Conservation (phyloP, 2,113 vertebrate genomes). For the Okapia johnstoni region DNA sequence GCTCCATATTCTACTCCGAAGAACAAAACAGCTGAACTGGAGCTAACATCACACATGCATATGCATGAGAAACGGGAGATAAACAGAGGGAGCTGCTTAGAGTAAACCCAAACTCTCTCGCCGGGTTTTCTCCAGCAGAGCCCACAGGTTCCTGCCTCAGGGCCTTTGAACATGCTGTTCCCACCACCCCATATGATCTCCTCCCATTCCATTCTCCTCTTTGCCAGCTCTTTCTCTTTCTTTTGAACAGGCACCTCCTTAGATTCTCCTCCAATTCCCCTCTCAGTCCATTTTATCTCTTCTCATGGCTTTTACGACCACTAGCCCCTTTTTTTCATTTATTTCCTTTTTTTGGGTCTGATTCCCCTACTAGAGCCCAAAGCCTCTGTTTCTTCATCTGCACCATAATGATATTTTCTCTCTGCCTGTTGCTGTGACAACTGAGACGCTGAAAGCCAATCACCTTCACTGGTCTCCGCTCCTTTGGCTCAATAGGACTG, state of each 20-base stretch:
- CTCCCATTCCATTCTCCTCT: background rate
- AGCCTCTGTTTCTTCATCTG: background rate
- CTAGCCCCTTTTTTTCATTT: background rate
- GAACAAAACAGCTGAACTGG: slow-evolving; percentile 27
- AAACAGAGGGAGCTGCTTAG: background rate
- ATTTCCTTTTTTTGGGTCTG: background rate
- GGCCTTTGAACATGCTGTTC: background rate
- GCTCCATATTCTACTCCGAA: slow-evolving; percentile 1
- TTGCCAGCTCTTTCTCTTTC: background rate
- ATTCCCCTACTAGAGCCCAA: background rate
- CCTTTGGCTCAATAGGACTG: background rate
- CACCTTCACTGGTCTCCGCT: background rate
- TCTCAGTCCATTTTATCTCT: background rate
- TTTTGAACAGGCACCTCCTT: background rate
- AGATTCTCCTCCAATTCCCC: background rate
- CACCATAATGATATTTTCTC: background rate
- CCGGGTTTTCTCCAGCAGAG: fast-evolving
- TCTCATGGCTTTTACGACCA: background rate
- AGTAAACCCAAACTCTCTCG: background rate
- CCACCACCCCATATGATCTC: background rate
- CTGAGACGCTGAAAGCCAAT: background rate
- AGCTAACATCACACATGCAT: background rate
- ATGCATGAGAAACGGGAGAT: background rate
- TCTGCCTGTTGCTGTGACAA: background rate
- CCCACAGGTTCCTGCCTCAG: background rate